Base-by-base conservation (phyloP, 2,888 invertebrate genomes). In the Drosophila greeni region DNA sequence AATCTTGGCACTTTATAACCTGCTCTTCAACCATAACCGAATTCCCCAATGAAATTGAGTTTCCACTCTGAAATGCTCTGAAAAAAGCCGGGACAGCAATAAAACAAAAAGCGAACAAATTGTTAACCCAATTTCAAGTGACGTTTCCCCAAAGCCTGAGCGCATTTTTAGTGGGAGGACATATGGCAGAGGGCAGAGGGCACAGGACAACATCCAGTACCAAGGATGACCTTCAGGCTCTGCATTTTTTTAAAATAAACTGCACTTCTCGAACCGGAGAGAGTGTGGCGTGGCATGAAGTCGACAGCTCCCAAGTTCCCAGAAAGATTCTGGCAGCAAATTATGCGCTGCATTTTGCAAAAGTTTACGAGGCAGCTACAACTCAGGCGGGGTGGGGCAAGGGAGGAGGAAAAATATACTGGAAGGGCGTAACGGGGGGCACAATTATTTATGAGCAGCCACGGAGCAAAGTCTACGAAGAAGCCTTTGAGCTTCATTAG, bases 321-420 rank as follows among this genome's bases (percentile, higher is more conserved):
- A 39, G 37, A 64, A 61, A 66, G 45, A 60, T 48, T 47, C 47
- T 43, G 51, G 40, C 56, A 60, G 66, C 48, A 67, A 82, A 84
- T 81, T 81, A 78, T 78, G 73, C 76, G 67, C 59, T 83, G 79
- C 77, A 84, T 60, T 71, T 66, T 68, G 55, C 64, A 73, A 66
- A 70, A 70, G 39, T 56, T 66, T 72, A 62, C 20, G 39, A 24
- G 33, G 42, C 39, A 61, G 52, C 20, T 20, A 31, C 45, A 14
- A 29, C 29, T 3, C 2, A 31, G 20, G 20, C n/a, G 18, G 43
- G n/a, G n/a, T 1, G 33, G 6, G 7, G 34, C 18, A 18, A 18
- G 5, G 5, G 18, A 18, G 23, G 14, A 11, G 18, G 18, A 29
- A 45, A 29, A 20, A 12, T 29, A 18, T 20, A 16, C 42, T 42